Conservation (phyloP, 2,888 invertebrate genomes). For the Heliconius hortense region DNA sequence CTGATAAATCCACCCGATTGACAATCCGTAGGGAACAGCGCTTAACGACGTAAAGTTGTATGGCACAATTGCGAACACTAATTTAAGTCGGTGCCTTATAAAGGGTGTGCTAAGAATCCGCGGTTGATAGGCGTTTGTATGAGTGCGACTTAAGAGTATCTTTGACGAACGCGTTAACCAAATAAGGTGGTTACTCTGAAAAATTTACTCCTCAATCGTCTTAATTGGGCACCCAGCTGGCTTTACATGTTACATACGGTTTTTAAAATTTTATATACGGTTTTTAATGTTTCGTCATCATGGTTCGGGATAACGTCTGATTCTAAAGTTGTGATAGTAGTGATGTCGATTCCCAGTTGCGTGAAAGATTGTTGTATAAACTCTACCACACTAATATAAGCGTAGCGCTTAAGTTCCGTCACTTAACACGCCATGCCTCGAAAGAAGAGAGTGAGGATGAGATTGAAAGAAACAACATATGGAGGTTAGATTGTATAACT, state of each 20-base stretch:
- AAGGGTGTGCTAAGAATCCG: conserved; percentile 73
- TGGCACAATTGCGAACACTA: conserved; percentile 77
- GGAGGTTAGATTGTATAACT: too few relatives aligned
- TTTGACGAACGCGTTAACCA: conserved; percentile 75
- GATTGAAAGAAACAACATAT: too few relatives aligned
- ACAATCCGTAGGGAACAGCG: conserved; percentile 61
- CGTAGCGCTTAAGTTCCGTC: too few relatives aligned
- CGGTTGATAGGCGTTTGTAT: conserved; percentile 81
- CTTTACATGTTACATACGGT: conserved; percentile 49
- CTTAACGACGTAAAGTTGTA: conserved; percentile 58
- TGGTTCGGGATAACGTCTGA: too few relatives aligned
- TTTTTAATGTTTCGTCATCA: too few relatives aligned
- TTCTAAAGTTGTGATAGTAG: too few relatives aligned
- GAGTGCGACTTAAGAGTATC: conserved; percentile 62
- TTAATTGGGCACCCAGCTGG: conserved; percentile 77
- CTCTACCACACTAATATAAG: too few relatives aligned
- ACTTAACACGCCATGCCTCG: too few relatives aligned
- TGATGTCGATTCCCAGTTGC: too few relatives aligned
- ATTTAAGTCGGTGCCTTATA: conserved; percentile 79
- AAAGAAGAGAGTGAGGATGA: too few relatives aligned
- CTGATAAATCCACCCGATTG: conserved; percentile 65
- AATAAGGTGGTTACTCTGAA: conserved; percentile 77
- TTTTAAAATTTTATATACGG: conserved; percentile 2
- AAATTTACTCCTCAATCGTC: conserved; percentile 79
- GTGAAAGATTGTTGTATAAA: too few relatives aligned